phyloP scores from a whole-genome alignment of 2,113 vertebrate genomes.

The Sclerurus mexicanus region DNA sequence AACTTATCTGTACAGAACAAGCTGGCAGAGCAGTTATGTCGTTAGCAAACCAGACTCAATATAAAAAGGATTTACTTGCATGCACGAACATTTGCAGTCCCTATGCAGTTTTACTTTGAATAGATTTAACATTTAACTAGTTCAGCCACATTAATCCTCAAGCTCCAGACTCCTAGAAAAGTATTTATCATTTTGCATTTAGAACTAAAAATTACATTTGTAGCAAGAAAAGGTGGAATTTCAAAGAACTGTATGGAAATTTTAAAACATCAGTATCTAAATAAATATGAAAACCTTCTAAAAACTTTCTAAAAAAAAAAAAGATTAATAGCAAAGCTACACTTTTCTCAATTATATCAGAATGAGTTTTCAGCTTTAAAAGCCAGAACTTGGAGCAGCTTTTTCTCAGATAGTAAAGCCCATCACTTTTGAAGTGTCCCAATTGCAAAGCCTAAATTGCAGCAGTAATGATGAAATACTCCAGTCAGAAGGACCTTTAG shows the following conservation, averaged over 20 bases:
- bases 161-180: conserved; percentile 8
- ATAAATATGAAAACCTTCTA: conserved; percentile 28
- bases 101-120: conserved; percentile 46
- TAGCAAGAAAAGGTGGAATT: conserved; percentile 36
- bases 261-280: conserved; percentile 28
- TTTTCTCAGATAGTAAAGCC: conserved; percentile 25
- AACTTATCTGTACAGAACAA: conserved; percentile 49
- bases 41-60: conserved; percentile 40
- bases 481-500: conserved; percentile 10
- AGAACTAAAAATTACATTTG: conserved; percentile 24
- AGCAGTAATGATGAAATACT: conserved; percentile 32
- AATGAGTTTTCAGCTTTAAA: conserved; percentile 18
- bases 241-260: conserved; percentile 37
- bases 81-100: conserved; percentile 32
- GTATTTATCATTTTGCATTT: conserved; percentile 32
- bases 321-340: not conserved
- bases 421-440: conserved; percentile 13
- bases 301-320: not conserved
- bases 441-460: conserved; percentile 26
- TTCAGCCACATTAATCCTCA: conserved; percentile 46
- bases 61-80: conserved; percentile 60
- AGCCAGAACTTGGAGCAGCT: not conserved
- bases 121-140: conserved; percentile 65
- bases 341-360: not conserved
- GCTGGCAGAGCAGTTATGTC: conserved; percentile 10